Evolutionary conservation across 1,140 invertebrate genomes (phyloP).

Genomic region (Aethina tumida): DNA sequence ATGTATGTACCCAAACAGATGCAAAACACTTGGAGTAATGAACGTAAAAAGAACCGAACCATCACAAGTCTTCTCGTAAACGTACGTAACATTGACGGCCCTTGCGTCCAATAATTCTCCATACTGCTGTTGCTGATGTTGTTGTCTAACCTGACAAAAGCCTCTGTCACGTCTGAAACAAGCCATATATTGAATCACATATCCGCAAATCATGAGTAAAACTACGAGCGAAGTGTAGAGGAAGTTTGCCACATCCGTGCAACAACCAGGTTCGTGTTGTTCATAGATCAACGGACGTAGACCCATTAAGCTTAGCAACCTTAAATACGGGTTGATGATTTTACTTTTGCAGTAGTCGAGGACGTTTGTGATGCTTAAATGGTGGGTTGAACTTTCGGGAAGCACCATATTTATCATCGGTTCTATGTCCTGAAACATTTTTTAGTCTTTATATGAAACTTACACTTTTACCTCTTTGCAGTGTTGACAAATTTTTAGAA

Average conservation of each 20-base stretch:
- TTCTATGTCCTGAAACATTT: conserved; percentile 2
- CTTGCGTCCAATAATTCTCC: conserved; percentile 7
- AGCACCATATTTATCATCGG: neutral
- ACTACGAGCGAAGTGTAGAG: conserved; percentile 58
- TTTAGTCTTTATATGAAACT: conserved; percentile 9
- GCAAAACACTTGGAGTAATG: conserved; percentile 65
- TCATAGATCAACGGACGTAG: conserved; percentile 57
- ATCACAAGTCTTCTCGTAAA: conserved; percentile 50
- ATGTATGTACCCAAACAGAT: conserved; percentile 66
- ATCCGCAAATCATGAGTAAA: conserved; percentile 55
- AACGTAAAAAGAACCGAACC: conserved; percentile 65
- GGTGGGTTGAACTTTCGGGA: conserved; percentile 6
- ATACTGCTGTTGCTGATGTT: conserved; percentile 22
- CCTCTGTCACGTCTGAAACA: conserved; percentile 67
- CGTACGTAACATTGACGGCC: conserved; percentile 7
- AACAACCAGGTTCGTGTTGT: conserved; percentile 44
- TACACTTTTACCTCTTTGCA: no score
- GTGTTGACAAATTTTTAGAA: no score
- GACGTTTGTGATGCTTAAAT: conserved; percentile 56
- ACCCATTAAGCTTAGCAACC: conserved; percentile 60
- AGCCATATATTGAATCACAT: conserved; percentile 64
- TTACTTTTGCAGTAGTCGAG: conserved; percentile 69
- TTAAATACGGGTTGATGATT: conserved; percentile 64
- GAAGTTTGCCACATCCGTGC: conserved; percentile 48
- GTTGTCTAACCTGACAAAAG: conserved; percentile 46